Base-by-base conservation (phyloP, 2,113 vertebrate species). In the Chionis minor region DNA sequence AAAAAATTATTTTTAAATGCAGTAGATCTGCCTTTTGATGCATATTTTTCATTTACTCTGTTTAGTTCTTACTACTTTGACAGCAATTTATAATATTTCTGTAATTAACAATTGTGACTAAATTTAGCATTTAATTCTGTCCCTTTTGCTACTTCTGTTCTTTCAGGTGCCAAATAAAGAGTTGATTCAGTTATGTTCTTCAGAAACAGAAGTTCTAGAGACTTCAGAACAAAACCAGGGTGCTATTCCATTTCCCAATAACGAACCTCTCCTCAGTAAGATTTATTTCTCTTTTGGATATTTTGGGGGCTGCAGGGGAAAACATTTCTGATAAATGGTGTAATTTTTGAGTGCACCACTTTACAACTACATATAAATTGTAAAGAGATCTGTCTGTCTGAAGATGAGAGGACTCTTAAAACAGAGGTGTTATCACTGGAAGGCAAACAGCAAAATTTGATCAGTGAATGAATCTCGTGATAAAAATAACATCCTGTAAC, bases 81-180 rank as follows among this genome's bases (percentile, higher is more conserved):
- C 9, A 62, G 51, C 8, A 9, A 12, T 66, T 66, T 49, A 33
- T 10, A 12, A 30, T 24, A 8, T 81, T 95, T 74, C 42, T 92
- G 23, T 69, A 78, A 66, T 22, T 40, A 58, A 27, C 42, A 59
- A 26, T 58, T 72, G 19, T 75, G 66, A n/a, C 18, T 84, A 66
- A 66, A 58, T 84, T n/a, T 55, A 38, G 17, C 7, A 28, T 72
- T 73, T 89, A 84, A 88, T 52, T 90, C 78, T 78, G 14, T 44
- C 26, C 6, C 38, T 69, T 82, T 74, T 78, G 45, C 63, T 45
- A 14, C 52, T 92, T 52, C 30, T 81, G 81, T 66, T 62, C 93
- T 91, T 96, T 54, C 92, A 99, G 99, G 97, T 98, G 97, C 98
- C 98, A 98, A 98, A 98, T 77, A 98, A 99, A 91, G 98, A 99